Base-by-base conservation (phyloP, 2,113 vertebrate species). In the Zootoca vivipara region DNA sequence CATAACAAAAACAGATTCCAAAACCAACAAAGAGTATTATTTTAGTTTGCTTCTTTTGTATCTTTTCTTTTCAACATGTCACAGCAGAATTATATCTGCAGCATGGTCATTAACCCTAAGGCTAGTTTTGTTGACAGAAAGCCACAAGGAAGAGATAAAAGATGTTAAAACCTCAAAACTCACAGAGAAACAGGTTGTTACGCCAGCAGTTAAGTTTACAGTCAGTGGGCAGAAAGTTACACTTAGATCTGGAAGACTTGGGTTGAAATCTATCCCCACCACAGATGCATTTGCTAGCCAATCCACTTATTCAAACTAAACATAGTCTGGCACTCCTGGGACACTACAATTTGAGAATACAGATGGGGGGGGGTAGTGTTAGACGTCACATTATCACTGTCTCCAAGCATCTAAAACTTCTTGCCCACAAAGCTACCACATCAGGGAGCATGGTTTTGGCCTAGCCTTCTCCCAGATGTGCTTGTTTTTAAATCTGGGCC, bases 1-100 rank as follows among this genome's bases (percentile, higher is more conserved):
- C 26, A 88, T 56, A 70, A 92, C 82, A 89, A 91, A 6, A 91
- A 73, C 42, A 87, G 89, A 62, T 89, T 85, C 81, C 83, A 0
- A 5, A 72, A 0, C 10, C 87, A 80, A 33, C 28, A 84, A 52
- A 87, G n/a, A 88, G 3, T 38, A 1, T 56, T 85, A 28, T 87
- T 30, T 13, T 70, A 88, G 40, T 26, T 58, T 90, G 83, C 38
- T 62, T 92, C 82, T 16, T 18, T 70, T 64, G 84, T 62, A 73
- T 10, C 30, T 70, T 90, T 84, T 20, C 28, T 65, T 52, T 38
- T 26, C 52, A 62, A 65, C 80, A 64, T 65, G 30, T 75, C 12
- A 75, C 38, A 87, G 15, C 24, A 87, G 35, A 64, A 40, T 74
- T 73, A 74, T 33, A 65, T 83, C 22, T 56, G 72, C 58, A 24